Evolutionary conservation across 2,888 invertebrate species (phyloP).

Genomic region (Trimorus sp.): DNA sequence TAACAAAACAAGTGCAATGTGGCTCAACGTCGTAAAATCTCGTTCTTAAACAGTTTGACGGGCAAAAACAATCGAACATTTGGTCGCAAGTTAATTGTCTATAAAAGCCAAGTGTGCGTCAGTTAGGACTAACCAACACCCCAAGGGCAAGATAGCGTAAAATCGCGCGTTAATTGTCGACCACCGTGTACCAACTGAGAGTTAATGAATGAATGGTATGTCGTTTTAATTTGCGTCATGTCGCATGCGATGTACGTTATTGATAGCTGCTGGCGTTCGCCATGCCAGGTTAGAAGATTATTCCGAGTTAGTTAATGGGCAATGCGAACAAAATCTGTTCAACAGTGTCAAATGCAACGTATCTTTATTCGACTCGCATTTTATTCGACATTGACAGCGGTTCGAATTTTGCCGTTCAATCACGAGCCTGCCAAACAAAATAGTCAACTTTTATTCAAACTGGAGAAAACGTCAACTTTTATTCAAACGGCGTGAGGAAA

Average conservation of each 20-base stretch:
- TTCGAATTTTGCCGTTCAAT: slow-evolving; percentile 14
- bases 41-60: not conserved
- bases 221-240: slow-evolving; percentile 75
- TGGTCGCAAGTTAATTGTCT: slow-evolving; percentile 8
- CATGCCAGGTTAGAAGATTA: slow-evolving; percentile 77
- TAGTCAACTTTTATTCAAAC: not conserved
- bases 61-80: slow-evolving; percentile 4
- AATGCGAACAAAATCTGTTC: slow-evolving; percentile 56
- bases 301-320: slow-evolving; percentile 76
- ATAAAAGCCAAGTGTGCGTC: slow-evolving; percentile 73
- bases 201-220: slow-evolving; percentile 73
- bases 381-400: slow-evolving; percentile 20
- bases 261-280: slow-evolving; percentile 71
- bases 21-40: not conserved
- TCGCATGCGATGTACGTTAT: slow-evolving; percentile 78
- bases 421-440: slow-evolving; percentile 16
- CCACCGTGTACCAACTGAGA: slow-evolving; percentile 71
- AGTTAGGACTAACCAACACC: slow-evolving; percentile 77
- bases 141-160: slow-evolving; percentile 70
- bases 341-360: slow-evolving; percentile 48
- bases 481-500: too few relatives aligned
- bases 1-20: too few relatives aligned
- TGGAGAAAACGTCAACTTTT: too few relatives aligned
- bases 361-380: slow-evolving; percentile 10
- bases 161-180: slow-evolving; percentile 65